Conservation (phyloP, 2,888 invertebrate genomes). For the Allacma fusca region DNA sequence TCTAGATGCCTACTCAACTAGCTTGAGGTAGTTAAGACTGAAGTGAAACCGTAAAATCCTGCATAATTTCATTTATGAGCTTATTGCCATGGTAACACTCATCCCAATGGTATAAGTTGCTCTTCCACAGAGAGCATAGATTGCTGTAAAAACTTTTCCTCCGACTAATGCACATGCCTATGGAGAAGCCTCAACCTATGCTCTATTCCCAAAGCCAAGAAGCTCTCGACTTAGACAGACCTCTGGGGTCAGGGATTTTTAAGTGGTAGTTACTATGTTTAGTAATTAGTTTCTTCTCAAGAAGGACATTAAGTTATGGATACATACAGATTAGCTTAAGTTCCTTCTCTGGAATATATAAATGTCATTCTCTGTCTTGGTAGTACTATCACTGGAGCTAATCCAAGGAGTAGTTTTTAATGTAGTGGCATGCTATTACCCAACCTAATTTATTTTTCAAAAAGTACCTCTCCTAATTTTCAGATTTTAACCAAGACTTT, state of each 20-base stretch:
- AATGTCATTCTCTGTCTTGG: background rate
- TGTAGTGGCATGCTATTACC: too few relatives aligned
- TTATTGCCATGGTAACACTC: conserved; percentile 8
- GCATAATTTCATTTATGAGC: background rate
- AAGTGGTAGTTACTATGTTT: background rate
- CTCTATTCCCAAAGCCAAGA: background rate
- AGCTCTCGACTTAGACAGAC: background rate
- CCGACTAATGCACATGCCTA: background rate
- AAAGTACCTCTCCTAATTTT: too few relatives aligned
- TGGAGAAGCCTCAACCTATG: too few relatives aligned
- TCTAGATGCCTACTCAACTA: too few relatives aligned
- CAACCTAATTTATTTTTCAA: too few relatives aligned
- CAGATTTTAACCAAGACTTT: too few relatives aligned
- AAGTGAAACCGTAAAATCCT: background rate
- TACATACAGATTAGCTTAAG: background rate
- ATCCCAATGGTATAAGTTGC: background rate
- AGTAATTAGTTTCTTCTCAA: background rate
- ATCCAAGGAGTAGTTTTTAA: too few relatives aligned
- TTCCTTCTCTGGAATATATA: background rate
- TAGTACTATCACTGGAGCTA: too few relatives aligned
- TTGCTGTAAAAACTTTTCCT: background rate
- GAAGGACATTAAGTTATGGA: background rate
- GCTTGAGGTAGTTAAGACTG: too few relatives aligned
- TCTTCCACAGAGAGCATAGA: background rate
- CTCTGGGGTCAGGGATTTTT: background rate